Conservation (phyloP, 2,888 invertebrate species). For the Chymomyza fuscimana region DNA sequence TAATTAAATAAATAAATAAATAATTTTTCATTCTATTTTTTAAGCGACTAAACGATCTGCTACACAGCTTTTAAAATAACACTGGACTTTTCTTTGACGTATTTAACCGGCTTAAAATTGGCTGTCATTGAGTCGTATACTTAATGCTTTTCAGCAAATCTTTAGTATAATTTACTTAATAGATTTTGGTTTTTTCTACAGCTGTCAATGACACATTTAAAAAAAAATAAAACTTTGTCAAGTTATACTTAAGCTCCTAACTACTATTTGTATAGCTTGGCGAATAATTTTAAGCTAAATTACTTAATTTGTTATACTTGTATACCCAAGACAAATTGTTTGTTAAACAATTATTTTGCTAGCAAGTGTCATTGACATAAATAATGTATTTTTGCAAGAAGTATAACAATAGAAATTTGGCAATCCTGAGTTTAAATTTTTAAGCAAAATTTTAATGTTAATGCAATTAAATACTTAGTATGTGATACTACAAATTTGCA, state of each 20-base stretch:
- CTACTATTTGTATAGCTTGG: background rate
- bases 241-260: background rate
- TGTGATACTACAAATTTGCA: background rate
- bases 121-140: background rate
- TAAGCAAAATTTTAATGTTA: too few relatives aligned
- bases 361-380: background rate
- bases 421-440: background rate
- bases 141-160: background rate
- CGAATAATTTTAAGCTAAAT: background rate
- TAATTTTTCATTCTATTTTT: too few relatives aligned
- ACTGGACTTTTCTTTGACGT: too few relatives aligned
- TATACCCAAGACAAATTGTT: background rate
- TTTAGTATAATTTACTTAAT: background rate
- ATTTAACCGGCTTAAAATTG: background rate
- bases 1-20: too few relatives aligned
- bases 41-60: too few relatives aligned
- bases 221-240: background rate
- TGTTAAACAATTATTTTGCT: background rate
- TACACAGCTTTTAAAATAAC: too few relatives aligned
- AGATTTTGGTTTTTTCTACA: background rate
- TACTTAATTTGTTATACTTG: background rate
- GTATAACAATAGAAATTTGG: background rate
- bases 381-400: background rate
- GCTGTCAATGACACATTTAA: background rate
- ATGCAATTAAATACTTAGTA: too few relatives aligned